phyloP scores from a whole-genome alignment of 2,113 vertebrate genomes.

The Ondatra zibethicus region DNA sequence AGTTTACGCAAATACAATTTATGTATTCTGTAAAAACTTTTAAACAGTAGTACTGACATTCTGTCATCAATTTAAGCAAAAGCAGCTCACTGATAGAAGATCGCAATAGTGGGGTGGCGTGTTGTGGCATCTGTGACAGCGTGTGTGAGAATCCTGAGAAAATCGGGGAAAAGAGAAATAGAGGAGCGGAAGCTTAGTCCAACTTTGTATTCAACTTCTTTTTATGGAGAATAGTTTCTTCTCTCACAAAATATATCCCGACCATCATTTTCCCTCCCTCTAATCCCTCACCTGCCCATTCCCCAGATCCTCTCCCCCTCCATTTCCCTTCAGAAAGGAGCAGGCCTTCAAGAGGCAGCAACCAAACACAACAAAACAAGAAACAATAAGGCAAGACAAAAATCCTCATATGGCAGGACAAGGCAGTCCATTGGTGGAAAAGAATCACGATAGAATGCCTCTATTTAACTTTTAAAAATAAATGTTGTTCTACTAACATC shows the following conservation, averaged over 20 bases:
- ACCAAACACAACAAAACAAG: background rate
- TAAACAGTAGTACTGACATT: background rate
- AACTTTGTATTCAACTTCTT: background rate
- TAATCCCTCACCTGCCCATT: background rate
- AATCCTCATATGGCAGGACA: background rate
- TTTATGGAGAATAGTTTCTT: background rate
- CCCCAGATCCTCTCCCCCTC: too few relatives aligned
- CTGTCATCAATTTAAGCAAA: background rate
- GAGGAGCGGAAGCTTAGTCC: background rate
- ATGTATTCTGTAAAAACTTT: background rate
- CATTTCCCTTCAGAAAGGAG: background rate
- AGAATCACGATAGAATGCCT: too few relatives aligned
- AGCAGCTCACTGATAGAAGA: background rate
- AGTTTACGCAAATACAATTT: background rate
- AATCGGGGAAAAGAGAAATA: background rate
- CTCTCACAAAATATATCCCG: background rate
- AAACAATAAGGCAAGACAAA: background rate
- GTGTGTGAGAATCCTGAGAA: background rate
- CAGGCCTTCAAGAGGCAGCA: background rate
- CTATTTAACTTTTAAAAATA: background rate
- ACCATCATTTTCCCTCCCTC: background rate
- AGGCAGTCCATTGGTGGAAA: background rate
- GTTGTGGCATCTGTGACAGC: background rate
- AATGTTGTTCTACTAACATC: background rate
- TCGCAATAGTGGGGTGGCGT: too few relatives aligned